Evolutionary conservation across 2,888 invertebrate genomes (phyloP), one percentile per base, ranked within the genome.

Genomic region (Amblyjoppa fuscipennis): DNA sequence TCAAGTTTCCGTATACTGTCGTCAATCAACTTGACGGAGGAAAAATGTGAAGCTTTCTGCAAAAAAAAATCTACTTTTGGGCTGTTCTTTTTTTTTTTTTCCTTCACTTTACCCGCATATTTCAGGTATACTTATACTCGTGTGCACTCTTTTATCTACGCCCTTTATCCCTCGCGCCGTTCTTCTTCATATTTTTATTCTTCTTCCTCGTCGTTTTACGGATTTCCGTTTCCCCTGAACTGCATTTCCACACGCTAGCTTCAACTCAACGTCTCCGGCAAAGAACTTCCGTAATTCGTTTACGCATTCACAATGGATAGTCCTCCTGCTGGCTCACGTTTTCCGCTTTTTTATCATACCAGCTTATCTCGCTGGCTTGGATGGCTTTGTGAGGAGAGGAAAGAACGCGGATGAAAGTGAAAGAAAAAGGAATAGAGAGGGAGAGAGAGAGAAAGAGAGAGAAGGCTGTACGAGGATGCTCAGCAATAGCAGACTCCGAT

Each of bases 221-320:
- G 45, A 49, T 59, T 68, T 68, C 49, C 49, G n/a, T 68, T 41
- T 76, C 76, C 69, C 64, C 53, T 45, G 34, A 49, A 78, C 56
- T 61, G 69, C 78, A 69, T 78, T 83, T 69, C 74, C 78, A 59
- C 68, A 49, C 68, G 53, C 66, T 41, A 16, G 59, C 86, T 87
- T 86, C 88, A 70, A 78, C 85, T 84, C 84, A 80, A 85, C 84
- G 70, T 84, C 75, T 76, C 64, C 88, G 88, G 87, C 88, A 91
- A 89, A 91, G 88, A 90, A 91, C 89, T 91, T 88, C 70, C 84
- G 89, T 91, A 90, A 92, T 92, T 92, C 91, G 90, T 89, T 92
- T 91, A 92, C 89, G 89, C 89, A 90, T 90, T 91, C 87, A 90
- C 90, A 90, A 90, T 90, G 88, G 88, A 89, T 86, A 74, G 73